Evolutionary conservation across 2,113 vertebrate genomes (phyloP), one percentile per base, ranked within the genome.

Genomic region (Daubentonia madagascariensis): DNA sequence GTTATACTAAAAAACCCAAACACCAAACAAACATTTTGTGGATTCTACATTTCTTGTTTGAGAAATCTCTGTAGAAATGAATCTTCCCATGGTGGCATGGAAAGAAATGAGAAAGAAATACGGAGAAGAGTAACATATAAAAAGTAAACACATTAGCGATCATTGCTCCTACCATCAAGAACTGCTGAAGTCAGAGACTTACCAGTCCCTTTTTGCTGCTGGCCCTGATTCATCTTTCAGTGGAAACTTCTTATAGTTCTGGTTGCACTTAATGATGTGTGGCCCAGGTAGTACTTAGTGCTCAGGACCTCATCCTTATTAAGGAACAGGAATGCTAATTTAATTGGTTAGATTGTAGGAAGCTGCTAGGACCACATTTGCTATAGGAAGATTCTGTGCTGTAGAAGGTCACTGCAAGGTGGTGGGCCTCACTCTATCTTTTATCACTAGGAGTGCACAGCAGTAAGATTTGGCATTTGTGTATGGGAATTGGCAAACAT

Each of bases 31-130:
- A 61, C 43, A 48, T 84, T 67, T 85, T 88, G n/a, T 79, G 7
- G 17, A 65, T 83, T 83, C 43, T 30, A 43, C 45, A 57, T 85
- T 89, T 94, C 40, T 80, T 92, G n/a, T 76, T 43, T 73, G 6
- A 75, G 68, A 79, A 63, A 63, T 84, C 84, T 94, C 83, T 94
- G 28, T 80, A 75, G 92, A 75, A 89, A 92, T 22, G 72, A 37
- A 20, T 89, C 72, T 48, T 57, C 48, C 28, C 30, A 72, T 6
- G 25, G 90, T 11, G 13, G 22, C 17, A n/a, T 25, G 83, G 13
- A 57, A 91, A 65, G 48, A 52, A 35, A 57, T 57, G 25, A 84
- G 75, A 40, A 75, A 75, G 30, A 95, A 61, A 28, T 4, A 32
- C 22, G 63, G 78, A 20, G 30, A 79, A 80, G 50, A 92, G 50